These are phyloP conservation scores for Catajapyx aquilonaris DNA, from an alignment of 1,140 invertebrate genomes.

Conservation along the genomic window DNA sequence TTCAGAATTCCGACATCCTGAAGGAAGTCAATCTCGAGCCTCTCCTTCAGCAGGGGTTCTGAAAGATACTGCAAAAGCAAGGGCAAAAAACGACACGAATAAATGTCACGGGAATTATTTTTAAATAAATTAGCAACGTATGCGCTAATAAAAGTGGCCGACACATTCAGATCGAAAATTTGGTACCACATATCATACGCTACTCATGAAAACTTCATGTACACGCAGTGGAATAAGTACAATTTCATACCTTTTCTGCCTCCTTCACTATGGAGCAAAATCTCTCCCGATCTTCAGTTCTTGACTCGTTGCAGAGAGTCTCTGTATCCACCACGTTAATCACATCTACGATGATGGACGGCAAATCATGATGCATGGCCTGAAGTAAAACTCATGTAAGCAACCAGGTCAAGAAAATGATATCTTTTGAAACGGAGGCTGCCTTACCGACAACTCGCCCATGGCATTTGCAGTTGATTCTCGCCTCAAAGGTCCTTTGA, in stretches of 20 bases:
- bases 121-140: no score
- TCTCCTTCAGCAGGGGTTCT: slow-evolving; percentile 69
- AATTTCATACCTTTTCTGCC: slow-evolving; percentile 39
- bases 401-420: background rate
- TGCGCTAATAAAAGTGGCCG: no score
- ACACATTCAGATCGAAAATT: no score
- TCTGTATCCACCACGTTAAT: slow-evolving; percentile 59
- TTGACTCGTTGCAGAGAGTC: slow-evolving; percentile 29
- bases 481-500: slow-evolving; percentile 42
- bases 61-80: slow-evolving; percentile 39
- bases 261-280: slow-evolving; percentile 58
- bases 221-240: no score
- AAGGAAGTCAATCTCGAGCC: slow-evolving; percentile 79
- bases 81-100: no score
- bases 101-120: no score
- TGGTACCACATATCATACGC: no score
- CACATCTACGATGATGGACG: slow-evolving; percentile 53
- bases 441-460: slow-evolving; percentile 41
- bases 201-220: no score
- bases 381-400: slow-evolving; percentile 19
- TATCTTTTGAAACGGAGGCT: slow-evolving; percentile 7
- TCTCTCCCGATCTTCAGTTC: slow-evolving; percentile 34
- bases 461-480: slow-evolving; percentile 41
- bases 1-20: slow-evolving; percentile 82
- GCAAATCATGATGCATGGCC: slow-evolving; percentile 48